Percentiles rank a stretch among this genome's conserved stretches.
These are phyloP conservation scores for Apocheima hispidaria DNA, from an alignment of 2,888 invertebrate species.

Conservation along the genomic window DNA sequence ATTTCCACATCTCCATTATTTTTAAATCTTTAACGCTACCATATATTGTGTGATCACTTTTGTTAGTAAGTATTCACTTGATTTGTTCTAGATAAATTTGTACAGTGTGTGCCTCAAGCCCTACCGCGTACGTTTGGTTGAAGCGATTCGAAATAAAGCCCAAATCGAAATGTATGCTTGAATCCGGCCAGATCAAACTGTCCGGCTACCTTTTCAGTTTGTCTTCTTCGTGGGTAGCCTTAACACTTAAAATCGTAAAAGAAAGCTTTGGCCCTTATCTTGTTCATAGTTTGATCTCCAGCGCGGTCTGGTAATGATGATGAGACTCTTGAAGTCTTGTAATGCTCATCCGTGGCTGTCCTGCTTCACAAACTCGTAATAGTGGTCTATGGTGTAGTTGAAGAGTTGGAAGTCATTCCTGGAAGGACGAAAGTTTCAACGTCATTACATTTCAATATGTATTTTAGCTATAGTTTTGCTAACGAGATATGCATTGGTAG, in stretches of 20 bases:
- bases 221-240: neutral
- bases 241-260: neutral
- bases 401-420: constrained; percentile 96
- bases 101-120: too few species aligned
- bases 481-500: too few species aligned
- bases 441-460: neutral
- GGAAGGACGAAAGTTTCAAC: constrained; percentile 58
- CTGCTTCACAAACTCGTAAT: constrained; percentile 86
- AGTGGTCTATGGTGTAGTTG: constrained; percentile 92
- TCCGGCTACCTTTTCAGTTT: neutral
- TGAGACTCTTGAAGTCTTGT: constrained; percentile 18
- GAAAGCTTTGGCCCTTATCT: neutral
- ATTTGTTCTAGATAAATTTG: too few species aligned
- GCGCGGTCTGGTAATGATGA: constrained; percentile 31
- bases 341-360: constrained; percentile 71
- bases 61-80: too few species aligned
- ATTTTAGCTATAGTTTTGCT: too few species aligned
- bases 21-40: too few species aligned
- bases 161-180: constrained; percentile 1
- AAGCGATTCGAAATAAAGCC: neutral
- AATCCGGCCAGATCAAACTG: too few species aligned
- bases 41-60: too few species aligned
- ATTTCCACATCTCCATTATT: too few species aligned
- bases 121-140: neutral
- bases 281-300: constrained; percentile 5